Conservation (phyloP, 1,140 invertebrate genomes). For the Euura lappo region DNA sequence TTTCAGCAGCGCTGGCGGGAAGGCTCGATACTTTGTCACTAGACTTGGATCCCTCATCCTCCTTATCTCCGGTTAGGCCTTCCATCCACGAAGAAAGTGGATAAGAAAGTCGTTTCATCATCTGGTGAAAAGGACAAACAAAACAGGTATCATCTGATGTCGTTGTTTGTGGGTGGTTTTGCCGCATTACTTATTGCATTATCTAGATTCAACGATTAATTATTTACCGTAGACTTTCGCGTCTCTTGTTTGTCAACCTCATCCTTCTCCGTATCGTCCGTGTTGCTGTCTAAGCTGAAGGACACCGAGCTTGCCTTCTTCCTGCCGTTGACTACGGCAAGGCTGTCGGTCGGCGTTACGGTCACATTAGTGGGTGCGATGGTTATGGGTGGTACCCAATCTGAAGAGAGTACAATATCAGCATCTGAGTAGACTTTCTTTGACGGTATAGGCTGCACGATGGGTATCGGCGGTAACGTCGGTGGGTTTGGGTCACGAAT, state of each 20-base stretch:
- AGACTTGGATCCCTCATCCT: constrained; percentile 57
- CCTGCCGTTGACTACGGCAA: constrained; percentile 60
- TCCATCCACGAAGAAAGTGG: constrained; percentile 89
- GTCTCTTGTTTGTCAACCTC: constrained; percentile 62
- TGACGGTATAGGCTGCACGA: constrained; percentile 59
- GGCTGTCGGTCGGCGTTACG: constrained; percentile 57
- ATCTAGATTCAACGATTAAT: constrained; percentile 1
- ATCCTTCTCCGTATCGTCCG: constrained; percentile 56
- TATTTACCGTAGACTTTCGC: constrained; percentile 60
- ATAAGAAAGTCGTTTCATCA: constrained; percentile 89
- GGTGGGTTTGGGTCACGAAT: constrained; percentile 74
- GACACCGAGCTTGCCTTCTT: constrained; percentile 78
- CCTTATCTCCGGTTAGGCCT: constrained; percentile 75
- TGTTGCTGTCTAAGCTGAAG: constrained; percentile 73
- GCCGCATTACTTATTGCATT: not conserved
- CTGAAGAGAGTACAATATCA: constrained; percentile 81
- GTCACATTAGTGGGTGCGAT: constrained; percentile 70
- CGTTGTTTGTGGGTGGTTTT: not conserved
- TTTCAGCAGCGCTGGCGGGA: constrained; percentile 68
- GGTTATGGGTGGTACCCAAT: constrained; percentile 83
- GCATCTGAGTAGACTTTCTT: constrained; percentile 79
- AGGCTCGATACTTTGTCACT: constrained; percentile 60
- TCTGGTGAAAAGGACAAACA: constrained; percentile 61
- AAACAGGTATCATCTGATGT: constrained; percentile 9
- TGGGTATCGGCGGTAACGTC: constrained; percentile 59